Conservation (phyloP, 2,888 invertebrate species). For the Drosophila tanythrix region DNA sequence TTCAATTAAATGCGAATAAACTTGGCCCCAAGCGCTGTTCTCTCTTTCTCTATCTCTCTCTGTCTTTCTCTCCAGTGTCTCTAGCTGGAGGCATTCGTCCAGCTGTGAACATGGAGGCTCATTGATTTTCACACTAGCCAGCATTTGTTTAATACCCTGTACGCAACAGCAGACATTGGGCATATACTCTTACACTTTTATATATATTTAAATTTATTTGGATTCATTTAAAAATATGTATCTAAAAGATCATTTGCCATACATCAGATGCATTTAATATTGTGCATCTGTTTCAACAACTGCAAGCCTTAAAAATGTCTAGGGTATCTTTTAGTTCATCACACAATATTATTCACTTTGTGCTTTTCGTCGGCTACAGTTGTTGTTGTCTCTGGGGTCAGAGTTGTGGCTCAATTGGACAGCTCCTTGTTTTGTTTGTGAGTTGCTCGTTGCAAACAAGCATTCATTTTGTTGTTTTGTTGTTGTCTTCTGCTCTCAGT, state of each 20-base stretch:
- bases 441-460: conserved; percentile 43
- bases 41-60: conserved; percentile 1
- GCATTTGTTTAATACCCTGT: conserved; percentile 52
- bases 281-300: neutral
- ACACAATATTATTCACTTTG: neutral
- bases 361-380: conserved; percentile 6
- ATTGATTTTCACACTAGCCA: conserved; percentile 74
- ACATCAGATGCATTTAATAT: neutral
- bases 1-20: conserved; percentile 85
- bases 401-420: conserved; percentile 41
- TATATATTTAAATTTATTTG: neutral
- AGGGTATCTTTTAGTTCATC: conserved; percentile 19
- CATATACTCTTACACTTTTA: neutral
- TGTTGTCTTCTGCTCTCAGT: conserved; percentile 10
- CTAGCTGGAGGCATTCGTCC: conserved; percentile 24
- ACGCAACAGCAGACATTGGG: neutral
- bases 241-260: neutral
- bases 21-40: conserved; percentile 60
- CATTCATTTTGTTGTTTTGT: neutral
- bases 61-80: conserved; percentile 11
- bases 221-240: neutral
- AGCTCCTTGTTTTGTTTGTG: conserved; percentile 16
- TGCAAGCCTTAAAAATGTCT: neutral
- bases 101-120: conserved; percentile 49
- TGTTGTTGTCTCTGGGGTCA: conserved; percentile 35